phyloP scores from a whole-genome alignment of 2,113 vertebrate species.

The Thermophis baileyi region DNA sequence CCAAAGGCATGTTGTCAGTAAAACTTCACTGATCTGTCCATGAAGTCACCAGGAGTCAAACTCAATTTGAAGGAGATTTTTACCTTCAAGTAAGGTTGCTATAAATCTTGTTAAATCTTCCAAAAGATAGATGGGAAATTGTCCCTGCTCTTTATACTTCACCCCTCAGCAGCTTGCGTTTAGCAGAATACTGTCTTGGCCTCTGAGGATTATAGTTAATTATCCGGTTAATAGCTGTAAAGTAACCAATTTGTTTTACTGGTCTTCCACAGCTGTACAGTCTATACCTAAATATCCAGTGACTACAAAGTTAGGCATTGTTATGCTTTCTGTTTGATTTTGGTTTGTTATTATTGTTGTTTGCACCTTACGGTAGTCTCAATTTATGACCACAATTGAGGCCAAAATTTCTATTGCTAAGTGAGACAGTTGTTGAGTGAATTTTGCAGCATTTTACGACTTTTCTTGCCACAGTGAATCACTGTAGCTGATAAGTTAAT shows the following conservation, averaged over 20 bases:
- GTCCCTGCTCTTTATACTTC: not conserved
- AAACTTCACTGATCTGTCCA: not conserved
- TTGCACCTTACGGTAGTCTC: not conserved
- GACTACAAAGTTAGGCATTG: not conserved
- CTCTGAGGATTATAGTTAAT: not conserved
- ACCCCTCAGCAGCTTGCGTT: not conserved
- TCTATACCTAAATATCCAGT: not conserved
- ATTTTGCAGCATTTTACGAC: not conserved
- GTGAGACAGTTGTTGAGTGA: not conserved
- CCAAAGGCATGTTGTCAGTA: not conserved
- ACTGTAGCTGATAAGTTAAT: too few species aligned
- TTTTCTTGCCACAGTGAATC: not conserved
- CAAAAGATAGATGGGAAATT: not conserved
- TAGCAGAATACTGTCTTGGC: not conserved
- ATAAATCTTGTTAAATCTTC: not conserved
- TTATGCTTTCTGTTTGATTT: not conserved
- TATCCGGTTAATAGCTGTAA: not conserved
- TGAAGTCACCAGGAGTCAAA: not conserved
- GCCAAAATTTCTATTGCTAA: not conserved
- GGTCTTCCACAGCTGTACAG: not conserved
- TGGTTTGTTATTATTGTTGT: not conserved
- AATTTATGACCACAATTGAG: not conserved
- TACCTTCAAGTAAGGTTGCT: not conserved
- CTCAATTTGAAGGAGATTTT: not conserved
- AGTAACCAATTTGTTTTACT: not conserved